These are phyloP conservation scores for Achroia grisella DNA, from an alignment of 1,140 invertebrate genomes.

Conservation along the genomic window DNA sequence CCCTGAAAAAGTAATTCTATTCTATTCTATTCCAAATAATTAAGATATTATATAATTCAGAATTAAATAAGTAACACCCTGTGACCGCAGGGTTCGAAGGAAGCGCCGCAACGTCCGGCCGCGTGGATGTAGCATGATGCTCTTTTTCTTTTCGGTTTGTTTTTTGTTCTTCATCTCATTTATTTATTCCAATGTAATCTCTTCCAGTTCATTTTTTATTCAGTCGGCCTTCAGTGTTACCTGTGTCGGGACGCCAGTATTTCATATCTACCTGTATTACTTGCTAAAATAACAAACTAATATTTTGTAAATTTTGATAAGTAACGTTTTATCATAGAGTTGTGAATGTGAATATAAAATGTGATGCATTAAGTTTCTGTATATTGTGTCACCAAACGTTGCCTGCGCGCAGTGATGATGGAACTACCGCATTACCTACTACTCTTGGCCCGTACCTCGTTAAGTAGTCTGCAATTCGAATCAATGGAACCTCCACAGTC, in stretches of 20 bases:
- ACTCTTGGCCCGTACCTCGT: slow-evolving; percentile 51
- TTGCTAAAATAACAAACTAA: slow-evolving; percentile 15
- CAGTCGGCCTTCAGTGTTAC: slow-evolving; percentile 72
- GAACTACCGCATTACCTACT: slow-evolving; percentile 63
- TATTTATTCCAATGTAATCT: slow-evolving; percentile 76
- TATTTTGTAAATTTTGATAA: background rate
- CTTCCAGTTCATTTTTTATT: slow-evolving; percentile 73
- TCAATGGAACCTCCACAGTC: slow-evolving; percentile 70
- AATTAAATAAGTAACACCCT: slow-evolving; percentile 27
- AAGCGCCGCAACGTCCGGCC: slow-evolving; percentile 72
- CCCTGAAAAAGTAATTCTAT: too few species aligned
- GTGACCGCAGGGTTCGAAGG: slow-evolving; percentile 52
- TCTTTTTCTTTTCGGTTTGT: slow-evolving; percentile 69
- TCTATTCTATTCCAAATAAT: too few species aligned
- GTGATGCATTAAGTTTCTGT: slow-evolving; percentile 16
- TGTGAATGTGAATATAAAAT: slow-evolving; percentile 9
- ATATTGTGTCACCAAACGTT: slow-evolving; percentile 15
- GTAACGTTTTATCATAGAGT: background rate
- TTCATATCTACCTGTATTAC: slow-evolving; percentile 31
- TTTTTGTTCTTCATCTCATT: slow-evolving; percentile 71
- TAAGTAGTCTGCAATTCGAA: slow-evolving; percentile 32
- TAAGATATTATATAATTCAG: too few species aligned
- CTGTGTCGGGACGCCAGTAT: slow-evolving; percentile 63
- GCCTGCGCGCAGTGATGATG: slow-evolving; percentile 52
- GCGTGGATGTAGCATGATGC: slow-evolving; percentile 69